phyloP scores from a whole-genome alignment of 2,888 invertebrate species.

The Drosophila kanekoi region DNA sequence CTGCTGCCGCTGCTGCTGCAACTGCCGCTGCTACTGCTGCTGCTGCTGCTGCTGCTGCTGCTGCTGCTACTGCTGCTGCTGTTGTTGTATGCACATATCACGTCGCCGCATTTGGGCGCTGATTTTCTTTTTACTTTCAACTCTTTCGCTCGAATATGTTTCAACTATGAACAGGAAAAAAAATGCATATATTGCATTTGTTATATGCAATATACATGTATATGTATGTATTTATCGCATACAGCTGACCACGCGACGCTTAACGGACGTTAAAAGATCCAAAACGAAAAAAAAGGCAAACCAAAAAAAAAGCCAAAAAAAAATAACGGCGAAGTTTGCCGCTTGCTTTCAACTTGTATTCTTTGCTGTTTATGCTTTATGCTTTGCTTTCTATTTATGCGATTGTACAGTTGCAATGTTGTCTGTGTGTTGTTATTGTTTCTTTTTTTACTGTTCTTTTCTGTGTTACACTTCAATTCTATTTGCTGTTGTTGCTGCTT shows the following conservation, averaged over 20 bases:
- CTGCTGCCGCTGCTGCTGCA: conserved; percentile 17
- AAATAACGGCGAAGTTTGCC: conserved; percentile 41
- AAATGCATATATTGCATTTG: conserved; percentile 24
- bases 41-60: conserved; percentile 34
- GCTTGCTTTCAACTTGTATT: conserved; percentile 18
- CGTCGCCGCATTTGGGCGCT: conserved; percentile 57
- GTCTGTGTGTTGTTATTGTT: conserved; percentile 24
- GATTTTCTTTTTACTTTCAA: conserved; percentile 14
- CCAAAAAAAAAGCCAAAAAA: conserved; percentile 19
- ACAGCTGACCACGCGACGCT: neutral
- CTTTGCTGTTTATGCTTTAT: conserved; percentile 2
- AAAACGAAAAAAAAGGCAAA: neutral
- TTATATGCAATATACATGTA: neutral
- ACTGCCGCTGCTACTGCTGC: conserved; percentile 34
- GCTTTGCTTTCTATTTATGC: conserved; percentile 27
- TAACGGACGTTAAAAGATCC: conserved; percentile 7
- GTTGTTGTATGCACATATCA: conserved; percentile 53
- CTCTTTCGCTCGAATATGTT: conserved; percentile 11
- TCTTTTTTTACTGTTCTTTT: neutral
- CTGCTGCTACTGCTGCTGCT: conserved; percentile 24
- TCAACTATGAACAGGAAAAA: conserved; percentile 43
- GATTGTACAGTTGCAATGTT: conserved; percentile 41
- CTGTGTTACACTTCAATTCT: neutral
- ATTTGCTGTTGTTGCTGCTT: conserved; percentile 10
- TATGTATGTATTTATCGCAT: neutral